Evolutionary conservation across 2,888 invertebrate genomes (phyloP), one percentile per base, ranked within the genome.

Genomic region (Drosophila peninsularis): DNA sequence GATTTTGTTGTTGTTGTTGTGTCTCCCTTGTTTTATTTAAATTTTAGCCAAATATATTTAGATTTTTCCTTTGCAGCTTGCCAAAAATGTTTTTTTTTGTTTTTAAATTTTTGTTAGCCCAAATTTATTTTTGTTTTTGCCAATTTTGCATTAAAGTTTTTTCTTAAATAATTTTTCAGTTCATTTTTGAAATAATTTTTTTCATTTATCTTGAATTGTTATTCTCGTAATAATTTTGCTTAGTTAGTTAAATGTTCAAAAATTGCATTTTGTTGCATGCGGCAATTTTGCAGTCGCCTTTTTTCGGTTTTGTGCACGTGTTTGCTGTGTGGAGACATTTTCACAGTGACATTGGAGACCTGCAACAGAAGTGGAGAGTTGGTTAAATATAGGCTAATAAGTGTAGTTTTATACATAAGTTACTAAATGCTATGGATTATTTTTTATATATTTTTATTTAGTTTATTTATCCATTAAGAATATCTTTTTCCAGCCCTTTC

Each of bases 331-430:
- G 50, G 68, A 75, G 84, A 72, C 83, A 84, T 84, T 84, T 84
- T 84, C 76, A 84, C 87, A 82, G 80, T 80, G 78, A 84, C 83
- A 84, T 84, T 83, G 76, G 78, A 75, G 57, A 32, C 49, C 83
- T 84, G 78, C 14, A 64, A 19, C 75, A 80, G 11, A 50, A 53
- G 6, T 36, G 19, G 19, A 55, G 57, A 47, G 19, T 6, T 6
- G 17, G 14, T 3, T 50, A 9, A 21, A 7, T 30, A 45, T 17
- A 45, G 17, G 13, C n/a, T 37, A 37, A 7, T 37, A 9, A 0
- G 37, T n/a, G 0, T 3, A 37, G n/a, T 36, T 13, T 32, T 36
- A 13, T 5, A 14, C 6, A 34, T 3, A 3, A 7, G 7, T 2
- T 7, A n/a, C 5, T 37, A n/a, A 37, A n/a, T n/a, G 0, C n/a